These are phyloP conservation scores for Protonemura montana DNA, from an alignment of 2,888 invertebrate genomes.

Conservation along the genomic window DNA sequence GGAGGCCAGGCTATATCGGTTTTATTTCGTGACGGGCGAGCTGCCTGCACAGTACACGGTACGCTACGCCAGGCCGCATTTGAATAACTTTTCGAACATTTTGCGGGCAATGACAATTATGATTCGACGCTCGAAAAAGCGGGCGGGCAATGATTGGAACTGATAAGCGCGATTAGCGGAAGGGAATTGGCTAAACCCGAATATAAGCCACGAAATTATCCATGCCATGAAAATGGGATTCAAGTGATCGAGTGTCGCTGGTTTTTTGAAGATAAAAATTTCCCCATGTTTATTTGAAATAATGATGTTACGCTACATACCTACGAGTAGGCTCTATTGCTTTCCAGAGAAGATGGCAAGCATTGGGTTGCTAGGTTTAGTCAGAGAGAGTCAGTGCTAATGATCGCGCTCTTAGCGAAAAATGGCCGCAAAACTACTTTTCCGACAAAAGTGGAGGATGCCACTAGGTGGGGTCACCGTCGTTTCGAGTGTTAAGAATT, in stretches of 20 bases:
- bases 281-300: background rate
- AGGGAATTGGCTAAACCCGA: background rate
- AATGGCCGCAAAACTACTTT: no score
- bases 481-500: no score
- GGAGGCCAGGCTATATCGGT: background rate
- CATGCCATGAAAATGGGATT: background rate
- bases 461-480: no score
- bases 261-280: background rate
- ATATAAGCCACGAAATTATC: background rate
- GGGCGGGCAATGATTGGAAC: background rate
- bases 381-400: no score
- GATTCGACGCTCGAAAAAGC: constrained; percentile 9
- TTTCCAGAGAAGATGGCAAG: no score
- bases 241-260: background rate
- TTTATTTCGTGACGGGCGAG: background rate
- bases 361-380: no score
- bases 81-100: constrained; percentile 7
- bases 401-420: no score
- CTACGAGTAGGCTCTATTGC: no score
- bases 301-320: no score
- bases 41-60: background rate
- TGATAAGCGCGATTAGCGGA: background rate
- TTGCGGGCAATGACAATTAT: background rate
- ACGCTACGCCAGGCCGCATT: background rate
- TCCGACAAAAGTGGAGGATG: no score